A percentile compares a stretch with the other conserved stretches of the same genome.
phyloP scores from a whole-genome alignment of 2,888 invertebrate species.

The Erebia palarica region DNA sequence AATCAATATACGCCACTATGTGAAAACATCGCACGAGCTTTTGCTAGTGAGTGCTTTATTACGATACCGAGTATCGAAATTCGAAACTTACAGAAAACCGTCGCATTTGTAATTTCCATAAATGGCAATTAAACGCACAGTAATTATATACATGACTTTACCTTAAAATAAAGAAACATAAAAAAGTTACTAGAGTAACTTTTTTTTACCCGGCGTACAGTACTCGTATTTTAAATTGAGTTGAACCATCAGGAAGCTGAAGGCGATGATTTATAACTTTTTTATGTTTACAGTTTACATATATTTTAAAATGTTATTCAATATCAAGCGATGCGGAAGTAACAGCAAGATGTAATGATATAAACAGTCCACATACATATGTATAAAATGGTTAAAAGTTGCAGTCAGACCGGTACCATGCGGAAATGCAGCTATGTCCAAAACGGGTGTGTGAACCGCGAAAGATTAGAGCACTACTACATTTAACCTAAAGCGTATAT shows the following conservation, averaged over 20 bases:
- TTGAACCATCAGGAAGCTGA: not conserved
- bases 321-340: slow-evolving; percentile 9
- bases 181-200: too few relatives aligned
- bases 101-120: too few relatives aligned
- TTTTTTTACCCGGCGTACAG: too few relatives aligned
- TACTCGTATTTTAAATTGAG: not conserved
- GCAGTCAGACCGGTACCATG: slow-evolving; percentile 23
- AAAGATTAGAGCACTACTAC: not conserved
- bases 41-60: too few relatives aligned
- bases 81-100: too few relatives aligned
- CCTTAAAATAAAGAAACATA: too few relatives aligned
- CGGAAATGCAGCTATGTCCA: slow-evolving; percentile 24
- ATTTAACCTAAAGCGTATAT: not conserved
- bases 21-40: too few relatives aligned
- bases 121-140: too few relatives aligned
- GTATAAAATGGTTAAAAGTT: slow-evolving; percentile 13
- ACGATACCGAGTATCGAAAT: too few relatives aligned
- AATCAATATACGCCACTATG: too few relatives aligned
- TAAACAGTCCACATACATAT: not conserved
- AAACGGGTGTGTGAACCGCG: slow-evolving; percentile 23
- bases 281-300: slow-evolving; percentile 2
- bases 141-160: too few relatives aligned
- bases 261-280: not conserved
- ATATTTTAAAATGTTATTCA: not conserved
- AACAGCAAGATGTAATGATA: slow-evolving; percentile 10